These are phyloP conservation scores for Spilogale gracilis DNA, from an alignment of 2,113 vertebrate genomes.

Conservation along the genomic window DNA sequence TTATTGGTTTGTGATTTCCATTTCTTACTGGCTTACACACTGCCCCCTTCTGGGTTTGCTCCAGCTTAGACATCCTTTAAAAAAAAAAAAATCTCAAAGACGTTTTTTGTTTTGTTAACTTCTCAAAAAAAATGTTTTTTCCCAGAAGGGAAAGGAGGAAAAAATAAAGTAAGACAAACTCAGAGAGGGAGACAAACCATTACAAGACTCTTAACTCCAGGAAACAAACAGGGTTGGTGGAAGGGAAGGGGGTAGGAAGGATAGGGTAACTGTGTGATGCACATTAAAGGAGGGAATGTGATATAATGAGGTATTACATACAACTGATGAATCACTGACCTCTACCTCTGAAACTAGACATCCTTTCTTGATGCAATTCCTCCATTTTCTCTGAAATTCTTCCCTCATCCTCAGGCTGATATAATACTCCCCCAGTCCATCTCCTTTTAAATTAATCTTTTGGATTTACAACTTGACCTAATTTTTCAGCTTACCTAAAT, in stretches of 20 bases:
- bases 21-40: neutral
- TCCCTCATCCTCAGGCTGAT: neutral
- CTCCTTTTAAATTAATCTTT: neutral
- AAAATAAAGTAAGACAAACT: neutral
- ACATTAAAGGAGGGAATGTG: neutral
- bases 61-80: neutral
- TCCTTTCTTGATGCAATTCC: neutral
- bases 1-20: neutral
- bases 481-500: neutral
- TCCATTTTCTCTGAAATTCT: neutral
- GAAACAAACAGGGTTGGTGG: neutral
- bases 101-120: no score
- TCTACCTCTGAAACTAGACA: neutral
- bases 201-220: neutral
- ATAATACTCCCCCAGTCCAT: neutral
- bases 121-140: neutral
- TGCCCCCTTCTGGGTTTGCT: neutral
- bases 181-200: neutral
- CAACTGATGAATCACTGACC: neutral
- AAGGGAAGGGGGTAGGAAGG: neutral
- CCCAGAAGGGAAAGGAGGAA: neutral
- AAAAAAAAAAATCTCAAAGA: no score
- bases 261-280: neutral
- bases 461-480: neutral
- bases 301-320: neutral